These are phyloP conservation scores for Hephaestus fuliginosus DNA, from an alignment of 2,797 vertebrate species.

Conservation along the genomic window DNA sequence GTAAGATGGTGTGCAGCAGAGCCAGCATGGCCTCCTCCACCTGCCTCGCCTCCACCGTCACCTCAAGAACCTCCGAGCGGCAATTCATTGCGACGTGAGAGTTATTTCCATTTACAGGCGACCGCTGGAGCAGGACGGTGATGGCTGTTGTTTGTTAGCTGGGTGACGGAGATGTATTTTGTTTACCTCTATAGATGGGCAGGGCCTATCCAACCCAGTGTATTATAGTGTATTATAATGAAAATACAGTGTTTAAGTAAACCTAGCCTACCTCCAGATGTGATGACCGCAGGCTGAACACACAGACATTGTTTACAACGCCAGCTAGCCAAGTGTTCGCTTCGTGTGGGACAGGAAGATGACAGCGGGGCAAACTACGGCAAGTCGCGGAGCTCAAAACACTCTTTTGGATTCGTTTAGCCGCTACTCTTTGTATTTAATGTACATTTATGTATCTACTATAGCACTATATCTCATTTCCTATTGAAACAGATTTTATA, in stretches of 20 bases:
- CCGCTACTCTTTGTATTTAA: fast-evolving
- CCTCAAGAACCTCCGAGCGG: constrained; percentile 95
- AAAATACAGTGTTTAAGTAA: background rate
- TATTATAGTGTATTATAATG: background rate
- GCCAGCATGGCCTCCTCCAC: constrained; percentile 96
- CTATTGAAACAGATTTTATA: fast-evolving
- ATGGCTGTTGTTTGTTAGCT: constrained; percentile 21
- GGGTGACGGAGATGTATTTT: constrained; percentile 46
- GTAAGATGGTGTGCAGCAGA: constrained; percentile 93
- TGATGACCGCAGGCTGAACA: fast-evolving
- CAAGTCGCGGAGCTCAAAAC: constrained; percentile 42
- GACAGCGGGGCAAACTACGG: constrained; percentile 58
- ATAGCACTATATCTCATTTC: fast-evolving
- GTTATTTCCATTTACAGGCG: constrained; percentile 49
- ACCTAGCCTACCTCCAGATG: fast-evolving
- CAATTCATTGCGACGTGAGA: constrained; percentile 90
- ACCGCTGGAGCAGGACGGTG: background rate
- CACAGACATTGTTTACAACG: background rate
- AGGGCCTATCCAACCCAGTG: background rate
- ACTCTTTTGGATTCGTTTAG: background rate
- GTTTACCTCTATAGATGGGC: constrained; percentile 64
- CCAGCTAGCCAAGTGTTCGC: constrained; percentile 36
- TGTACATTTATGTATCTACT: fast-evolving
- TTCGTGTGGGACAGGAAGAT: constrained; percentile 30
- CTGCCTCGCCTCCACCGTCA: constrained; percentile 96